Evolutionary conservation across 1,140 invertebrate genomes (phyloP).

Genomic region (Drosophila pachea): DNA sequence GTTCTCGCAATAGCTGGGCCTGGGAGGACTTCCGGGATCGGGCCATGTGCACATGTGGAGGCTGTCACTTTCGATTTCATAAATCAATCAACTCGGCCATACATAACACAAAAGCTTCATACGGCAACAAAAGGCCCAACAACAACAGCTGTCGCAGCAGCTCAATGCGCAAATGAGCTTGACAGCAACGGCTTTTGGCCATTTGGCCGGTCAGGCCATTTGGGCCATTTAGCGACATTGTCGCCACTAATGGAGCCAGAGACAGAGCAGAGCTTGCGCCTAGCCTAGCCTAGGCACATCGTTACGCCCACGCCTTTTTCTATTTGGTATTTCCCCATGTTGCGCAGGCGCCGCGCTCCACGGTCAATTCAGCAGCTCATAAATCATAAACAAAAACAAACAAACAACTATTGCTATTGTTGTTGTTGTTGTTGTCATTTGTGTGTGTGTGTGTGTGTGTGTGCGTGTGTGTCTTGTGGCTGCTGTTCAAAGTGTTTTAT

Average conservation of each 20-base stretch:
- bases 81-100: slow-evolving; percentile 57
- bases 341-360: slow-evolving; percentile 26
- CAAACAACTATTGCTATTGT: slow-evolving; percentile 6
- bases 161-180: slow-evolving; percentile 31
- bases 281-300: slow-evolving; percentile 6
- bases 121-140: slow-evolving; percentile 34
- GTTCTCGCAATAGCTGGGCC: slow-evolving; percentile 45
- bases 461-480: slow-evolving; percentile 14
- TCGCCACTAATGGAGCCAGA: slow-evolving; percentile 37
- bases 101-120: background rate
- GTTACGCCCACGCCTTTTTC: slow-evolving; percentile 34
- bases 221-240: slow-evolving; percentile 45
- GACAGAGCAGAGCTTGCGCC: background rate
- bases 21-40: slow-evolving; percentile 68
- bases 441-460: background rate
- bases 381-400: slow-evolving; percentile 53
- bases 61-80: slow-evolving; percentile 40
- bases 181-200: slow-evolving; percentile 26
- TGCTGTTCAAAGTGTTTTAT: slow-evolving; percentile 39
- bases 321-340: slow-evolving; percentile 36
- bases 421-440: slow-evolving; percentile 9
- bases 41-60: slow-evolving; percentile 16
- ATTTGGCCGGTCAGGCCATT: slow-evolving; percentile 34
- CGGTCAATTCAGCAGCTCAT: slow-evolving; percentile 35
- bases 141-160: slow-evolving; percentile 29